Base-by-base conservation (phyloP, 2,797 vertebrate genomes). In the Loriculus beryllinus region DNA sequence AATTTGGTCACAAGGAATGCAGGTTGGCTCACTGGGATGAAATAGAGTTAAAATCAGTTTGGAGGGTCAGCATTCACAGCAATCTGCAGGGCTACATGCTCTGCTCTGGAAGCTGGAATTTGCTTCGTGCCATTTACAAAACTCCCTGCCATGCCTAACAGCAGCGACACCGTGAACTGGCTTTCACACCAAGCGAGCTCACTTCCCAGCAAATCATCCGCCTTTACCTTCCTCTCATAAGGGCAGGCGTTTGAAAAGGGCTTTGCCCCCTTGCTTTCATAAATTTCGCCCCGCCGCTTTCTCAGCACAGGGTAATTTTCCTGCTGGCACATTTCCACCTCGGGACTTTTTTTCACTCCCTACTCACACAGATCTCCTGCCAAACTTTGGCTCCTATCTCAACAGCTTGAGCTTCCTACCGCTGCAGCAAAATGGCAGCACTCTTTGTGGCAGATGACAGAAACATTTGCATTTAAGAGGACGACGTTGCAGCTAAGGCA, bases 221-320 rank as follows among this genome's bases (percentile, higher is more conserved):
- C 57, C 37, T 71, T 70, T 39, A 48, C 71, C 59, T 78, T 31
- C 3, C 37, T 63, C 69, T 47, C 5, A 1, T 37, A 62, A 49
- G 17, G 28, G 37, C 12, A 8, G 49, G 8, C 14, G 3, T 37
- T 47, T 71, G 39, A 37, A 63, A 49, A 68, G 51, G n/a, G 47
- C 28, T 94, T 94, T 82, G 45, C 22, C 48, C 52, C 31, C 23
- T 70, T 28, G 28, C 75, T 85, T 59, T 78, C 90, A 81, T 68
- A 63, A 71, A 69, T 75, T 35, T 43, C 60, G 9, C 64, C 22
- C 57, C 3, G 4, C 86, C 3, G 6, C 76, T 81, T 83, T 82
- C 86, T 56, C 82, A 43, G 72, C 25, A 43, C 45, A 26, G 35
- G 43, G 71, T 49, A 83, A 87, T 93, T 93, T 96, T 91, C 83